A percentile compares a stretch with the other conserved stretches of the same genome.
Evolutionary conservation across 2,888 invertebrate genomes (phyloP).

Genomic region (Sipunculus nudus): DNA sequence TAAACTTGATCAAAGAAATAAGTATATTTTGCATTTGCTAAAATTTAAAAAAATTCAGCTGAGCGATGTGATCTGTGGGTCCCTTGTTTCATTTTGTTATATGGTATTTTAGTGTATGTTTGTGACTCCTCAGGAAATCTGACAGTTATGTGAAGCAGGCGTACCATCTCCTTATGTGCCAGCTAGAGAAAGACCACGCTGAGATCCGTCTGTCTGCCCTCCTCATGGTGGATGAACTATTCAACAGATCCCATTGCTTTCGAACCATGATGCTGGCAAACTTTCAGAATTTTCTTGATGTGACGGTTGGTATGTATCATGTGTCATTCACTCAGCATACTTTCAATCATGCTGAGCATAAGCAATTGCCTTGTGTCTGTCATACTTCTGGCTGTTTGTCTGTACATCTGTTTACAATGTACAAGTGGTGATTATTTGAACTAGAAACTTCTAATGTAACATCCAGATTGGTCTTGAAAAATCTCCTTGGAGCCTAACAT

Average conservation of each 20-base stretch:
- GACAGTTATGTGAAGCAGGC: constrained; percentile 67
- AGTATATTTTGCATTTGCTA: no score
- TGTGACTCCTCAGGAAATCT: constrained; percentile 64
- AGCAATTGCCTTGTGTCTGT: neutral
- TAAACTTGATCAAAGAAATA: no score
- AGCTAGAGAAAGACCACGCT: constrained; percentile 69
- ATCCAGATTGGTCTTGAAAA: no score
- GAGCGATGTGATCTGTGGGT: no score
- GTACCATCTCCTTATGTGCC: constrained; percentile 66
- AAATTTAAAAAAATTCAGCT: no score
- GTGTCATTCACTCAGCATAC: neutral
- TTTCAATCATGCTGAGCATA: neutral
- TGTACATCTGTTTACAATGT: no score
- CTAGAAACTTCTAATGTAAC: no score
- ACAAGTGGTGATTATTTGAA: no score
- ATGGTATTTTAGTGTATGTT: no score
- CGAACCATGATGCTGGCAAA: constrained; percentile 67
- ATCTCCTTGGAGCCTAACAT: no score
- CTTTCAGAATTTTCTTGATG: constrained; percentile 67
- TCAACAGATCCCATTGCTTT: constrained; percentile 69
- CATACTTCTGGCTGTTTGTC: no score
- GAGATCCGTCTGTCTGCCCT: constrained; percentile 70
- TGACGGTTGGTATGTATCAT: constrained; percentile 67
- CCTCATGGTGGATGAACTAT: constrained; percentile 69
- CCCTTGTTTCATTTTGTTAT: no score